These are phyloP conservation scores for Crocuta crocuta DNA, from an alignment of 2,113 vertebrate species.

Conservation along the genomic window DNA sequence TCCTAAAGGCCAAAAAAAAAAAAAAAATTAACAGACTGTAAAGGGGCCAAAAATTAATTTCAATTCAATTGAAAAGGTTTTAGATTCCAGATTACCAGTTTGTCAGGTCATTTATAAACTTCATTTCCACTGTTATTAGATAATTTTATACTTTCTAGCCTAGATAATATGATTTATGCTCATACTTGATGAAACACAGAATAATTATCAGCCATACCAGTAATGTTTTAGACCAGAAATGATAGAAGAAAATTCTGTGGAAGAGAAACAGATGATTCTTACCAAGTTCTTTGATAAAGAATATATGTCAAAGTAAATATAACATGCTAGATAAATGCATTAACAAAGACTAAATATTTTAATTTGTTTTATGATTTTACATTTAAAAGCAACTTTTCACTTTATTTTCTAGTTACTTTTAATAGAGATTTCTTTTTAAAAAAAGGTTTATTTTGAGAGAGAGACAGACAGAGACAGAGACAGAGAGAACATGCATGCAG, in stretches of 20 bases:
- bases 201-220: conserved; percentile 23
- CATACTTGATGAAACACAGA: conserved; percentile 27
- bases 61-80: conserved; percentile 7
- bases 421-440: neutral
- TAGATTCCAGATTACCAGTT: conserved; percentile 9
- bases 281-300: conserved; percentile 19
- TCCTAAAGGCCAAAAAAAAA: neutral
- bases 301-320: neutral
- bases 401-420: conserved; percentile 33
- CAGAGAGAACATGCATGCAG: neutral
- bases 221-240: neutral
- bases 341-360: neutral
- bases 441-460: neutral
- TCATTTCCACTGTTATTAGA: conserved; percentile 32
- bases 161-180: neutral
- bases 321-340: neutral
- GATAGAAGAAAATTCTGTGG: neutral
- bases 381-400: neutral
- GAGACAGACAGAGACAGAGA: neutral
- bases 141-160: conserved; percentile 10
- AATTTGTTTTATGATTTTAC: conserved; percentile 12
- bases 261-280: neutral
- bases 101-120: neutral
- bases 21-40: neutral
- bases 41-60: conserved; percentile 42